Conservation (phyloP, 2,888 invertebrate species). For the Latheticus oryzae region DNA sequence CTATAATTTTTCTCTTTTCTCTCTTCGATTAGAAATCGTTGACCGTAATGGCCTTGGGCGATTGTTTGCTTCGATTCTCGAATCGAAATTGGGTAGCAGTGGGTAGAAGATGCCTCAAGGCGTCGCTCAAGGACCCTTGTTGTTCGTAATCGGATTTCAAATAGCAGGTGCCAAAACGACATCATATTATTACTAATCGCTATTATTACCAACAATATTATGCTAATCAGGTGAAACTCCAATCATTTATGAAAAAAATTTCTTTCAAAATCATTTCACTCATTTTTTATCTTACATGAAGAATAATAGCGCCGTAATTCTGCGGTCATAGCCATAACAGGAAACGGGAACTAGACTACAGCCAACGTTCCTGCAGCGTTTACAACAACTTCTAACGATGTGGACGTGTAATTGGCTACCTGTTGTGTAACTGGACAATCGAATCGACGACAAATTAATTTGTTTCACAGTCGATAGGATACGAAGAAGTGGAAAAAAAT, state of each 20-base stretch:
- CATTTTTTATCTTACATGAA: too few relatives aligned
- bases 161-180: constrained; percentile 20
- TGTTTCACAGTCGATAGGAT: too few relatives aligned
- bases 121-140: constrained; percentile 10
- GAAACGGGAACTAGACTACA: constrained; percentile 8
- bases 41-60: constrained; percentile 7
- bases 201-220: constrained; percentile 17
- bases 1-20: constrained; percentile 10
- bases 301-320: constrained; percentile 8
- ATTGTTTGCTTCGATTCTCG: constrained; percentile 7
- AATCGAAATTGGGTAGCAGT: constrained; percentile 18
- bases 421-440: constrained; percentile 19
- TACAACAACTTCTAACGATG: constrained; percentile 16
- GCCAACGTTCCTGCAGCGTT: constrained; percentile 6
- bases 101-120: constrained; percentile 22
- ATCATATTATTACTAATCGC: constrained; percentile 20
- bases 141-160: constrained; percentile 6
- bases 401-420: constrained; percentile 15
- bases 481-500: too few relatives aligned
- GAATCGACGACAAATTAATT: constrained; percentile 14
- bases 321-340: constrained; percentile 8
- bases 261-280: too few relatives aligned
- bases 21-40: constrained; percentile 13
- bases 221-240: constrained; percentile 12
- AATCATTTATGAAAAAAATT: too few relatives aligned